A percentile compares a stretch with the other conserved stretches of the same genome.
phyloP scores from a whole-genome alignment of 2,888 invertebrate genomes.

The Homarus gammarus region DNA sequence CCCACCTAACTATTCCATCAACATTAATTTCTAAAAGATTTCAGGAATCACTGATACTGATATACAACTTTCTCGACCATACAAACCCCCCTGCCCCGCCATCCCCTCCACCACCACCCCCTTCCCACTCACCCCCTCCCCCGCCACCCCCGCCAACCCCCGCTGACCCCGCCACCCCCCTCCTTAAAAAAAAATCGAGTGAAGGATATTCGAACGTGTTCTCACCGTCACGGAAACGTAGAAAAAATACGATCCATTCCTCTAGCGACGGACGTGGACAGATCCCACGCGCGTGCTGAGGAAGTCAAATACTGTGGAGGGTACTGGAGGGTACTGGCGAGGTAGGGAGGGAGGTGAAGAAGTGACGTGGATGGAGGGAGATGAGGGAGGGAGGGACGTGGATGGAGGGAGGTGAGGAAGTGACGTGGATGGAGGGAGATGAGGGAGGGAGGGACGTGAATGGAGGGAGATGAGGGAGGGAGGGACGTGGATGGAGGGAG shows the following conservation, averaged over 20 bases:
- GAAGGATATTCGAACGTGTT: conserved; percentile 26
- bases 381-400: too few relatives aligned
- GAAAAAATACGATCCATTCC: conserved; percentile 39
- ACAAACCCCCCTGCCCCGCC: too few relatives aligned
- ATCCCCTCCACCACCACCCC: background rate
- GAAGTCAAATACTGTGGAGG: conserved; percentile 18
- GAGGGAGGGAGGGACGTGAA: too few relatives aligned
- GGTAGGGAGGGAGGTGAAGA: background rate
- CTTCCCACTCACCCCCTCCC: background rate
- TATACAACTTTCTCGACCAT: background rate
- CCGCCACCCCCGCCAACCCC: background rate
- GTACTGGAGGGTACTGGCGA: background rate
- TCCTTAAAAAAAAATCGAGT: conserved; percentile 6
- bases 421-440: too few relatives aligned
- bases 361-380: too few relatives aligned
- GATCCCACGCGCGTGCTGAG: conserved; percentile 44
- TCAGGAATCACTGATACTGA: too few relatives aligned
- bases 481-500: too few relatives aligned
- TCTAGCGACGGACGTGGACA: conserved; percentile 40
- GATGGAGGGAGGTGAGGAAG: too few relatives aligned
- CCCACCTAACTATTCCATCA: too few relatives aligned
- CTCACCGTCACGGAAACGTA: conserved; percentile 27
- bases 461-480: too few relatives aligned
- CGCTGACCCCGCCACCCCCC: too few relatives aligned
- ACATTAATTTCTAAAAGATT: too few relatives aligned